Conservation (phyloP, 2,113 vertebrate genomes). For the Rattus norvegicus region GRCr8 NC_086021.1:91230001-91230500, state of each 20-base stretch:
- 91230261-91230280: not conserved
- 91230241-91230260: not conserved
- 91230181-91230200: not conserved
- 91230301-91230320: not conserved
- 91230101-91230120: rapidly evolving
- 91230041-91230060: not conserved
- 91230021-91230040: not conserved
- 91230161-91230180: not conserved
- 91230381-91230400: not conserved
- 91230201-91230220: not conserved
- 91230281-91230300: too few species aligned
- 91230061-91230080: not conserved
- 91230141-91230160: not conserved
- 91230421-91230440: not conserved
- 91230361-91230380: too few species aligned
- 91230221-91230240: not conserved
- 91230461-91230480: not conserved
- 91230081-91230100: rapidly evolving
- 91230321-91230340: not conserved
- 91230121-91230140: not conserved
- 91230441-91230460: not conserved
- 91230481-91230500: not conserved
- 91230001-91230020: not conserved
- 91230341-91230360: too few species aligned
- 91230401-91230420: not conserved